Evolutionary conservation across 2,888 invertebrate species (phyloP).

Genomic region (Spicauda simplicius): DNA sequence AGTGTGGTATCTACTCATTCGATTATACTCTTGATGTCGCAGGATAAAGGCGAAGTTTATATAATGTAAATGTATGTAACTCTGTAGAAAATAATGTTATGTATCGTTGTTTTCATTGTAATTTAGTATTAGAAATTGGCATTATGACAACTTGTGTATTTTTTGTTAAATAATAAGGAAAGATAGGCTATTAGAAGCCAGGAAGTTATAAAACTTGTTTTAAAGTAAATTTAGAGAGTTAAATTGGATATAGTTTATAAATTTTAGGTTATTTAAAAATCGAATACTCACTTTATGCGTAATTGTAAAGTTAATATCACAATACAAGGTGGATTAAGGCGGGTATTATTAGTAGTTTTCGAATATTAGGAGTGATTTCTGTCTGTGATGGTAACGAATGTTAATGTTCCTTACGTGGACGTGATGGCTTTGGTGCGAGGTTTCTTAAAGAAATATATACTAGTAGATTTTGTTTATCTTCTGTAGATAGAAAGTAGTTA

Average conservation of each 20-base stretch:
- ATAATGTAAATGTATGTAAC: neutral
- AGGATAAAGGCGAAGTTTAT: neutral
- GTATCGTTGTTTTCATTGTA: neutral
- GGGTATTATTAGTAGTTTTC: neutral
- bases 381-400: slow-evolving; percentile 26
- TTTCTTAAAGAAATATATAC: slow-evolving; percentile 28
- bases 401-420: slow-evolving; percentile 3
- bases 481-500: slow-evolving; percentile 21
- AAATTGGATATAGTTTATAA: neutral
- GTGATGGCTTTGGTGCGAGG: slow-evolving; percentile 7
- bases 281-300: neutral
- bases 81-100: neutral
- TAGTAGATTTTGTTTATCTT: slow-evolving; percentile 13
- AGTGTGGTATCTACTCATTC: slow-evolving; percentile 1
- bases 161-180: neutral
- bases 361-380: slow-evolving; percentile 8
- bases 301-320: neutral
- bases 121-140: neutral
- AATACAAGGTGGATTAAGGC: neutral
- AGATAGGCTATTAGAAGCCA: neutral
- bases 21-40: neutral
- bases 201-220: too few relatives aligned
- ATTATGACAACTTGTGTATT: neutral
- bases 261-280: neutral
- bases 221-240: too few relatives aligned